Evolutionary conservation across 2,888 invertebrate genomes (phyloP).

Genomic region (Drosophila colorata): DNA sequence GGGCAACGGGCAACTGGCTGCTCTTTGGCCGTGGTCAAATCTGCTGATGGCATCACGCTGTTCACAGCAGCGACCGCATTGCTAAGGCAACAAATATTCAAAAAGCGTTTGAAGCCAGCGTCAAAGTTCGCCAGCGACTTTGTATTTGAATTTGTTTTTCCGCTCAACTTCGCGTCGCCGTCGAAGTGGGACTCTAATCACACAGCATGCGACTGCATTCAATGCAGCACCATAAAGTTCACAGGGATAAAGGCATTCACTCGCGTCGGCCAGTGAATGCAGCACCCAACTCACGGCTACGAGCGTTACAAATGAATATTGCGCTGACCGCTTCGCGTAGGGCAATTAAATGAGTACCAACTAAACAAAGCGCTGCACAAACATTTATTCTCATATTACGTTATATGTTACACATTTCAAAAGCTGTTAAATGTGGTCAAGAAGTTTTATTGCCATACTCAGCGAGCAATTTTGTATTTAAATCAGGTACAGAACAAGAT

Average conservation of each 20-base stretch:
- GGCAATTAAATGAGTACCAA: neutral
- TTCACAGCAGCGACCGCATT: conserved; percentile 63
- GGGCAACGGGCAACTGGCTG: conserved; percentile 26
- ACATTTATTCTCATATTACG: neutral
- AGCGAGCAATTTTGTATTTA: too few relatives aligned
- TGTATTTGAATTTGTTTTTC: conserved; percentile 26
- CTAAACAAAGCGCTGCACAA: neutral
- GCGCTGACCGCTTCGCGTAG: too few relatives aligned
- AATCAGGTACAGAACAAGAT: too few relatives aligned
- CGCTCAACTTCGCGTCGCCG: conserved; percentile 16
- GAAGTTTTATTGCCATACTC: too few relatives aligned
- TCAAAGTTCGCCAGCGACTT: conserved; percentile 26
- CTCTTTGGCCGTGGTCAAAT: conserved; percentile 54
- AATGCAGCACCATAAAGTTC: conserved; percentile 15
- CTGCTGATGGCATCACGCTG: conserved; percentile 74
- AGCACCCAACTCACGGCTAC: too few relatives aligned
- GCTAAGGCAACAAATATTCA: conserved; percentile 29
- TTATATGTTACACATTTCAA: too few relatives aligned
- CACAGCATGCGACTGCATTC: conserved; percentile 18
- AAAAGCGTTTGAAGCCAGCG: conserved; percentile 43
- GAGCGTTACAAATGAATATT: neutral
- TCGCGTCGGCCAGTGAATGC: neutral
- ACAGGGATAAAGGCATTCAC: conserved; percentile 14
- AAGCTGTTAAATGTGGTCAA: too few relatives aligned
- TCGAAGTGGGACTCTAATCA: conserved; percentile 10